Evolutionary conservation across 2,113 vertebrate genomes (phyloP), one percentile per base, ranked within the genome.

Genomic region (Oxyura jamaicensis): DNA sequence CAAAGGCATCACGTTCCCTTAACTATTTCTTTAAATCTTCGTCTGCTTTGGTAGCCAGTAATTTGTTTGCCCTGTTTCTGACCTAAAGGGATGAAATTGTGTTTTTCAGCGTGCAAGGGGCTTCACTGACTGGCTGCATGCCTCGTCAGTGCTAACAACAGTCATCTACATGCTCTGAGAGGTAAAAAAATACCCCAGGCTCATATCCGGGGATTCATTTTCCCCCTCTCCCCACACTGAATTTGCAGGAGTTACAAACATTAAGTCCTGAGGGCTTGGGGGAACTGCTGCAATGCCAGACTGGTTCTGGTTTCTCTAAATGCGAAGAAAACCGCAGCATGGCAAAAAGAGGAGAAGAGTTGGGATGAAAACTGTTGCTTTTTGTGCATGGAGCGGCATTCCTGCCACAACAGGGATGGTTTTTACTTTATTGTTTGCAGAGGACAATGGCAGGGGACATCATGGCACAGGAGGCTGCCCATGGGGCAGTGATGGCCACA

Each of bases 11-110:
- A 10, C 79, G 90, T 90, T 90, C 92, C 53, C 95, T 65, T 78
- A 89, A 71, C 50, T 50, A 90, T 82, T 88, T 96, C 85, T 91
- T 75, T 89, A 95, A 95, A 83, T 91, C 93, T 96, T 94, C 75
- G 42, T 83, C 91, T 94, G 84, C 56, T 92, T 95, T 91, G 35
- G 86, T 85, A 79, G 82, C 90, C 80, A 22, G 2, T 42, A 41
- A 80, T 71, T 88, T 73, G 50, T 88, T 91, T 75, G 82, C n/a
- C 52, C 90, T 21, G 28, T 52, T 92, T 76, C 58, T 97, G 91
- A 95, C 87, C 50, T 52, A 52, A 25, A 52, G 50, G 50, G 23
- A 52, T 52, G 23, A 52, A 52, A 26, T 25, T 52, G 50, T 52
- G 50, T 52, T 52, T 86, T 80, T 55, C 52, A 33, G 69, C 31